Evolutionary conservation across 2,888 invertebrate species (phyloP).

Genomic region (Meiosimyza decipiens): DNA sequence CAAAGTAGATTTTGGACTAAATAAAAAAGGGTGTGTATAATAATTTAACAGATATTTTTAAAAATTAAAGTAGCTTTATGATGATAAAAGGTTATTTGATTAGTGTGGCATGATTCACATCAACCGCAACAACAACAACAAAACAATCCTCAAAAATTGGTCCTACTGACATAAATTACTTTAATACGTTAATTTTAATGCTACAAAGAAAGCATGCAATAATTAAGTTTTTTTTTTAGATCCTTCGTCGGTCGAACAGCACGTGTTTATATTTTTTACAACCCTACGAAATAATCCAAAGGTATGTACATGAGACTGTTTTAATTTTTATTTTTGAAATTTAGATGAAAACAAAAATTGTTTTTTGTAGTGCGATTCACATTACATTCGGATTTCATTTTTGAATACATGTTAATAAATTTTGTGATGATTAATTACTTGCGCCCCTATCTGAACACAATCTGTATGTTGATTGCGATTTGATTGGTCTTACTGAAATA

Average conservation of each 20-base stretch:
- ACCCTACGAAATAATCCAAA: no score
- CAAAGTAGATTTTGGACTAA: neutral
- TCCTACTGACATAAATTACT: constrained; percentile 53
- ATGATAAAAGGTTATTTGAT: constrained; percentile 48
- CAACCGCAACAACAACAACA: constrained; percentile 53
- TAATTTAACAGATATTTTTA: neutral
- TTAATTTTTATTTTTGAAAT: no score
- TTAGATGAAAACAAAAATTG: no score
- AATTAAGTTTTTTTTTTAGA: neutral
- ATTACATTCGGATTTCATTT: no score
- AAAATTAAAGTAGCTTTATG: constrained; percentile 20
- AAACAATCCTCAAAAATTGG: constrained; percentile 56
- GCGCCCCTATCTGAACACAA: constrained; percentile 46
- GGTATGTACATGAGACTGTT: no score
- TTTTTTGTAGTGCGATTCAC: no score
- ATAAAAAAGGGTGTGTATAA: neutral
- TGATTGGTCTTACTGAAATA: constrained; percentile 49
- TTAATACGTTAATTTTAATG: neutral
- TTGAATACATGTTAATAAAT: no score
- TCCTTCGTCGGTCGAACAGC: no score
- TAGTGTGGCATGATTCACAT: constrained; percentile 57
- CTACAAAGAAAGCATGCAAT: neutral
- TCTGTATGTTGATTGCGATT: constrained; percentile 35
- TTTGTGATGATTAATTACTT: constrained; percentile 34
- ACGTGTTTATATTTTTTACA: no score